A percentile compares a stretch with the other conserved stretches of the same genome.
Evolutionary conservation across 1,140 invertebrate genomes (phyloP).

Genomic region (Formica selysi): DNA sequence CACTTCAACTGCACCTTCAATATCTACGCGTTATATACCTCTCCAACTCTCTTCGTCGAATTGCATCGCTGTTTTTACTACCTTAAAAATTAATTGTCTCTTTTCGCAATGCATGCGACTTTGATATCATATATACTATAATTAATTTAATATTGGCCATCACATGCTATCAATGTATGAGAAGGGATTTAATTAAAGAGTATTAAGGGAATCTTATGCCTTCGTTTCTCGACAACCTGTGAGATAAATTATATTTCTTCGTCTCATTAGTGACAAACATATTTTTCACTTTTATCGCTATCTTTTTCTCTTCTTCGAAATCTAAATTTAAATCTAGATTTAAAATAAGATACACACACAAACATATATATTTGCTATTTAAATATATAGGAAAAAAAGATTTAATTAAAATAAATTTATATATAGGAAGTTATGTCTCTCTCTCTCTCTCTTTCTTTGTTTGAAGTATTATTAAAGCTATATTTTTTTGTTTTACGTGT

Average conservation of each 20-base stretch:
- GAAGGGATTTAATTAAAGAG: slow-evolving; percentile 37
- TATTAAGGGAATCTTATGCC: slow-evolving; percentile 35
- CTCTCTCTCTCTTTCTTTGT: not conserved
- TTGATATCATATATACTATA: slow-evolving; percentile 23
- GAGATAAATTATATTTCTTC: slow-evolving; percentile 26
- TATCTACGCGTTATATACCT: slow-evolving; percentile 59
- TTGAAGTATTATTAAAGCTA: not conserved
- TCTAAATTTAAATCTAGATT: not conserved
- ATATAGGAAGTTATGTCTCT: too few relatives aligned
- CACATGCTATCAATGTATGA: slow-evolving; percentile 40
- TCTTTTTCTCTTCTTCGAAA: not conserved
- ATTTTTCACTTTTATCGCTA: not conserved
- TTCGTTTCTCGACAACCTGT: slow-evolving; percentile 7
- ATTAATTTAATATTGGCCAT: slow-evolving; percentile 58
- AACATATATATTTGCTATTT: not conserved
- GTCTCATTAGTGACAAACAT: too few relatives aligned
- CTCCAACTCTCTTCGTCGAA: slow-evolving; percentile 10
- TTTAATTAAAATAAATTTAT: slow-evolving; percentile 19
- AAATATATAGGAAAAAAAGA: not conserved
- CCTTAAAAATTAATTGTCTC: slow-evolving; percentile 38
- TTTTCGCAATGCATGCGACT: slow-evolving; percentile 28
- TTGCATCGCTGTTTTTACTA: slow-evolving; percentile 31
- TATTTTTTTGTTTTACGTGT: not conserved
- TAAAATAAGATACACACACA: not conserved
- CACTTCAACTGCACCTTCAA: slow-evolving; percentile 75